A percentile compares a stretch with the other conserved stretches of the same genome.
phyloP scores from a whole-genome alignment of 2,797 vertebrate genomes.

The Prunella strophiata region DNA sequence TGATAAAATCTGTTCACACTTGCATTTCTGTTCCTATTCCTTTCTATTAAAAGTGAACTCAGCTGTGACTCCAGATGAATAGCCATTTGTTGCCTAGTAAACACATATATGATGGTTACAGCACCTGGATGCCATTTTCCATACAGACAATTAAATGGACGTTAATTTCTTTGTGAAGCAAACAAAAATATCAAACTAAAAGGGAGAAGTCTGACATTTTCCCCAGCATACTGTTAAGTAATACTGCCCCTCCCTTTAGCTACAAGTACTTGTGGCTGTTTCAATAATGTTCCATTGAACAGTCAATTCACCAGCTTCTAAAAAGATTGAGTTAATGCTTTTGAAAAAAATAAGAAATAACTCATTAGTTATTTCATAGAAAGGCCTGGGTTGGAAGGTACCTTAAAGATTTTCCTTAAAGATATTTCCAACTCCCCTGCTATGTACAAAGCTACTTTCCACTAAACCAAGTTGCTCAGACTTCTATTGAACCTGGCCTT shows the following conservation, averaged over 20 bases:
- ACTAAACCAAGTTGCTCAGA: background rate
- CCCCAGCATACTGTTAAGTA: background rate
- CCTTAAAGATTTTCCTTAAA: background rate
- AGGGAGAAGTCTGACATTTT: background rate
- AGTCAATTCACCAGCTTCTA: background rate
- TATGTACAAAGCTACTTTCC: background rate
- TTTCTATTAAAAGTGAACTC: background rate
- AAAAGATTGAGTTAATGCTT: background rate
- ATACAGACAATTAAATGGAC: accelerated
- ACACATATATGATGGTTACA: background rate
- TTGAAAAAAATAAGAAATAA: background rate
- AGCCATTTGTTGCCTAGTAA: background rate
- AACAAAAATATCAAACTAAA: background rate
- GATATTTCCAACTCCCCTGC: background rate
- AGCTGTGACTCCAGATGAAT: background rate
- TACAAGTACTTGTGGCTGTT: background rate
- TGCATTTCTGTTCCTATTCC: background rate
- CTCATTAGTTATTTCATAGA: background rate
- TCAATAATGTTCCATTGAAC: background rate
- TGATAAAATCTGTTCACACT: background rate
- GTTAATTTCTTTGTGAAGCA: background rate
- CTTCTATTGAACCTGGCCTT: background rate
- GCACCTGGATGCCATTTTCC: background rate
- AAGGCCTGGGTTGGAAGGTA: background rate
- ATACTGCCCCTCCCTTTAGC: background rate